A percentile compares a stretch with the other conserved stretches of the same genome.
These are phyloP conservation scores for Oryctes rhinoceros DNA, from an alignment of 1,140 invertebrate genomes.

Conservation along the genomic window DNA sequence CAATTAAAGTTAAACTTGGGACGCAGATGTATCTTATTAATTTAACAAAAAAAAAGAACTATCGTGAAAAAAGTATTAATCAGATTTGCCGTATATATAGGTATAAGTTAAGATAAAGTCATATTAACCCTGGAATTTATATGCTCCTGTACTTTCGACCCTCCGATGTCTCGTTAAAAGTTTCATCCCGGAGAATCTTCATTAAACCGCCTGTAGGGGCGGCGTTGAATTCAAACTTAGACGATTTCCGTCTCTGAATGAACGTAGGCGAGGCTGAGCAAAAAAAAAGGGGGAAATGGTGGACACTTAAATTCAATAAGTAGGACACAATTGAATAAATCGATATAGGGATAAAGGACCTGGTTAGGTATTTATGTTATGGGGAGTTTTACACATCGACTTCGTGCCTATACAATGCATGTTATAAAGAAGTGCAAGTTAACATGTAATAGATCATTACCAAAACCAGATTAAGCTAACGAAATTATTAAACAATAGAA, in stretches of 20 bases:
- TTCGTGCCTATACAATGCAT: too few species aligned
- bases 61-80: background rate
- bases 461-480: too few species aligned
- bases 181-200: conserved; percentile 16
- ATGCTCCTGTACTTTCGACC: conserved; percentile 3
- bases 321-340: background rate
- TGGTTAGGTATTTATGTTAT: too few species aligned
- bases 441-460: too few species aligned
- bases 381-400: too few species aligned
- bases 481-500: too few species aligned
- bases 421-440: too few species aligned
- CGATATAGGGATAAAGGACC: background rate
- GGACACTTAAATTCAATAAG: conserved; percentile 11
- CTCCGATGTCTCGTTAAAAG: conserved; percentile 22
- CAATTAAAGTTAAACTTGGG: background rate
- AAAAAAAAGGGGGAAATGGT: background rate
- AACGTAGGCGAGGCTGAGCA: background rate
- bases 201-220: conserved; percentile 9
- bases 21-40: background rate
- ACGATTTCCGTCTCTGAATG: conserved; percentile 16
- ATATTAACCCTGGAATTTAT: conserved; percentile 20
- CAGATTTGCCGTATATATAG: conserved; percentile 11
- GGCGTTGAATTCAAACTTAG: conserved; percentile 30
- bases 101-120: conserved; percentile 24
- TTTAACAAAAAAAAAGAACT: conserved; percentile 3